Base-by-base conservation (phyloP, 2,797 vertebrate species). In the Garrulus glandarius region DNA sequence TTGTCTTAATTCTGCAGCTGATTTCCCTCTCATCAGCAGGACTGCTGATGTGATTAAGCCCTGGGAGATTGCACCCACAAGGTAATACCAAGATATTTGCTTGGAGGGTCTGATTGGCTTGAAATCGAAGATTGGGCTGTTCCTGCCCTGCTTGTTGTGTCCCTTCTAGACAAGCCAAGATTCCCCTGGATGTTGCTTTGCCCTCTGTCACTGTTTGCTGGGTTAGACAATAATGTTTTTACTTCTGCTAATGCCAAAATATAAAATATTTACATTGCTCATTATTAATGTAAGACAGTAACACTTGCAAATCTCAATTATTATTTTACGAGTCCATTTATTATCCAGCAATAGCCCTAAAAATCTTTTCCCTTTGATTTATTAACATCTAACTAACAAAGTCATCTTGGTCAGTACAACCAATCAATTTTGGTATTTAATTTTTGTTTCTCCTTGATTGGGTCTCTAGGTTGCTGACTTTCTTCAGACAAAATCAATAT, bases 341-440 rank as follows among this genome's bases (percentile, higher is more conserved):
- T 96, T 92, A 87, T 77, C 86, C 84, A 71, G 76, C 82, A 92
- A 82, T 87, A 79, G 84, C 78, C 74, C 75, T 80, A 96, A 96
- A 94, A 96, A 98, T 98, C 97, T 97, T 97, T 96, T 96, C 95
- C 96, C 89, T 95, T 97, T 98, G 99, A 99, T 99, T 99, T 99
- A 99, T 99, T 98, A 98, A 98, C 98, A 98, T 96, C 97, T 98
- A 98, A 99, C 98, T 98, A 97, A 98, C 97, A 97, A 97, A 97
- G 98, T 98, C 97, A 80, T 97, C 97, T 97, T 98, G 97, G 96
- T 95, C 98, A 98, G 98, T 95, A 97, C 97, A 98, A 98, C 99
- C 98, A 99, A 99, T 99, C 98, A 98, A 98, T 98, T 98, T 98
- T 97, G 97, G 96, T 98, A 98, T 99, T 99, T 99, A 98, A 99